phyloP scores from a whole-genome alignment of 2,797 vertebrate species.

The Clarias pachynema region DNA sequence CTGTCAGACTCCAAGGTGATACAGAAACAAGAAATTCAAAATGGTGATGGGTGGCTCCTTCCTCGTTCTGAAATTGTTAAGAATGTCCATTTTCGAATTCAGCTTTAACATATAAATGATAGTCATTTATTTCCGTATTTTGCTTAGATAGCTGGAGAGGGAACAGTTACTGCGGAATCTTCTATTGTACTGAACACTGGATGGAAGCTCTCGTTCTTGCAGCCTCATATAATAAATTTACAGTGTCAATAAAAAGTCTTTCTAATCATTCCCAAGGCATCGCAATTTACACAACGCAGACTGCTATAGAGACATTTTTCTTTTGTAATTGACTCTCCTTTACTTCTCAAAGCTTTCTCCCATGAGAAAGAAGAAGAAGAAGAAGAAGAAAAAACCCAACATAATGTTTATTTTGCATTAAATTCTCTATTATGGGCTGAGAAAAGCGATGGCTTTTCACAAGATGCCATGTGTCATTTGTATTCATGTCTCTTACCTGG shows the following conservation, averaged over 20 bases:
- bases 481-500: constrained; percentile 39
- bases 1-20: constrained; percentile 31
- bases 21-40: constrained; percentile 12
- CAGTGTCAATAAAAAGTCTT: constrained; percentile 78
- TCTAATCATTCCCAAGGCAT: constrained; percentile 72
- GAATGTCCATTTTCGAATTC: constrained; percentile 5
- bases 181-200: neutral
- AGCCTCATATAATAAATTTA: constrained; percentile 73
- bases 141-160: neutral
- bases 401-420: constrained; percentile 41
- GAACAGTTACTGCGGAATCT: constrained; percentile 11
- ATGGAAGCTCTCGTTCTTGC: constrained; percentile 58
- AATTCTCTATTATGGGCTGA: constrained; percentile 21
- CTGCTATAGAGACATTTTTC: constrained; percentile 63
- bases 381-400: neutral
- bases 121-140: constrained; percentile 11
- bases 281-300: constrained; percentile 63
- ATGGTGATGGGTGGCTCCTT: neutral
- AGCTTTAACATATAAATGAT: constrained; percentile 17
- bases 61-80: neutral
- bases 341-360: constrained; percentile 14
- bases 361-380: constrained; percentile 6
- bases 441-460: neutral
- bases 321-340: constrained; percentile 48
- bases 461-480: constrained; percentile 28